Evolutionary conservation across 2,113 vertebrate species (phyloP), one percentile per base, ranked within the genome.

Genomic region (Cavia aperea): DNA sequence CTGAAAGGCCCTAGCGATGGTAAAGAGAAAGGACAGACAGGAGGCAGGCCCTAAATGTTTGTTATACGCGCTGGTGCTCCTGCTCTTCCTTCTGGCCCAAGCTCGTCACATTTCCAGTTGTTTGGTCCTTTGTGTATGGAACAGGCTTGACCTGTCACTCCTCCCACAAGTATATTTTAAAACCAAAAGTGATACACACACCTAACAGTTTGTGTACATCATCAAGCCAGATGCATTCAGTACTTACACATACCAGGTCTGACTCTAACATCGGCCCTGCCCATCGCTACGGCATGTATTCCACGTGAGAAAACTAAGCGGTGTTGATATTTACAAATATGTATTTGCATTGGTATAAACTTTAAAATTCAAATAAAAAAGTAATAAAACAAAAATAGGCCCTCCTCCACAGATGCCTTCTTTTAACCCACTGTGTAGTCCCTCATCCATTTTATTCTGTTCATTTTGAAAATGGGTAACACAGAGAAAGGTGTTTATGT

Each of bases 51-150:
- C 15, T 43, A 58, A 56, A 49, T 18, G 11, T 2, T 13, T 13
- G 36, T 49, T 63, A 21, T 10, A 21, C 12, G 15, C 6, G 1
- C 2, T 7, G 1, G 26, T 11, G 9, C 39, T 23, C 24, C 18
- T 23, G 33, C 65, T 68, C 65, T 33, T 88, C 31, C 43, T 33
- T 14, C 1, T 58, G 36, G 4, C 21, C 10, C 75, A 19, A 78
- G 51, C 62, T 89, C 62, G 39, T 19, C 49, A 3, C 13, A 19
- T 46, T 81, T 91, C 81, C 88, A 83, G 63, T 24, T 58, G 49
- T 49, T 66, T 60, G 39, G 3, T 43, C 31, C 36, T 75, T 77
- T 68, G 62, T 10, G 5, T 31, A n/a, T 4, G 16, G 31, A 23
- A 33, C 39, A 75, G 31, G 4, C 16, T 83, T 54, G 81, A 65